Evolutionary conservation across 2,113 vertebrate species (phyloP).

Genomic region (Cettia cetti): DNA sequence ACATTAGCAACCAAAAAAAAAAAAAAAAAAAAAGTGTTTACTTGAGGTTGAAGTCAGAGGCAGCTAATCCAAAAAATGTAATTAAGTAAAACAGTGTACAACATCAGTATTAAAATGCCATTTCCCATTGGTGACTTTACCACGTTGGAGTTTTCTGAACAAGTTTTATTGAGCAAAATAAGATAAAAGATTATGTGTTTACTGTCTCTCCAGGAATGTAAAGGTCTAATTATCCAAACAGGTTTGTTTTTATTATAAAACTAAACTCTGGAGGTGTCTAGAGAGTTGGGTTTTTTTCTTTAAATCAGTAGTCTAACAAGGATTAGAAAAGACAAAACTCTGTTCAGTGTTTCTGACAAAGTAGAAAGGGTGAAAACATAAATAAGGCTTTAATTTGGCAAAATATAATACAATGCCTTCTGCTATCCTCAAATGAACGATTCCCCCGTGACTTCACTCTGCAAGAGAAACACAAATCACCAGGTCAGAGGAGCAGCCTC

Average conservation of each 20-base stretch:
- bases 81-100: constrained; percentile 76
- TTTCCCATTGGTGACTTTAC: constrained; percentile 63
- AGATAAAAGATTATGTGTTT: constrained; percentile 73
- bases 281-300: constrained; percentile 70
- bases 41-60: constrained; percentile 76
- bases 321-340: constrained; percentile 86
- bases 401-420: constrained; percentile 85
- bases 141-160: constrained; percentile 69
- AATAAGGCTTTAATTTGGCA: constrained; percentile 90
- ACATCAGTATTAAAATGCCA: constrained; percentile 80
- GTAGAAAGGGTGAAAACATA: constrained; percentile 87
- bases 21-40: constrained; percentile 59
- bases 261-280: constrained; percentile 81
- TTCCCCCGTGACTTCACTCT: constrained; percentile 74
- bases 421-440: constrained; percentile 68
- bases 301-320: constrained; percentile 86
- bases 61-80: constrained; percentile 75
- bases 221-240: constrained; percentile 83
- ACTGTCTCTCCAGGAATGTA: constrained; percentile 79
- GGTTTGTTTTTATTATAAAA: constrained; percentile 75
- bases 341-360: constrained; percentile 85
- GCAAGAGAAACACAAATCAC: constrained; percentile 65
- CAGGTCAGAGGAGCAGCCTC: not conserved
- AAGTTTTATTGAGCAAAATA: constrained; percentile 75
- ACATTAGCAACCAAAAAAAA: constrained; percentile 75